These are phyloP conservation scores for Spatulosminthurus flaviceps DNA, from an alignment of 2,888 invertebrate species.

Conservation along the genomic window DNA sequence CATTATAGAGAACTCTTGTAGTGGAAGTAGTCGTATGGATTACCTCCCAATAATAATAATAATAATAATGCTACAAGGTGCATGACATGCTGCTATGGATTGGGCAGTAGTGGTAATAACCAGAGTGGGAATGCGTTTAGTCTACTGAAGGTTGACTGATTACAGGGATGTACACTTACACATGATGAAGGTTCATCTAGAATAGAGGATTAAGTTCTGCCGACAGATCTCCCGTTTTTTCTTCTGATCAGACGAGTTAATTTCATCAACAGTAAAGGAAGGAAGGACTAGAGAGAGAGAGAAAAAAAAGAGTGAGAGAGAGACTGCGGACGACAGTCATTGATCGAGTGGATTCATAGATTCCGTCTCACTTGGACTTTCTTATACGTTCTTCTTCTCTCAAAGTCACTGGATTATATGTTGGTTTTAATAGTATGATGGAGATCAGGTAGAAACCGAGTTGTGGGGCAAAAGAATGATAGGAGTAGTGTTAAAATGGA, in stretches of 20 bases:
- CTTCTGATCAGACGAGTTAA: conserved; percentile 45
- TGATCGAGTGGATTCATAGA: conserved; percentile 45
- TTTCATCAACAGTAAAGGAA: conserved; percentile 14
- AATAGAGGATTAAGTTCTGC: conserved; percentile 23
- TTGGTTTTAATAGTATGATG: not conserved
- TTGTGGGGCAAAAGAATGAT: conserved; percentile 1
- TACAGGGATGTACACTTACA: conserved; percentile 11
- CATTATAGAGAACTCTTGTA: not conserved
- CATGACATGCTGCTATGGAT: not conserved
- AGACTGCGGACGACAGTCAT: conserved; percentile 42
- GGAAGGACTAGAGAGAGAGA: not conserved
- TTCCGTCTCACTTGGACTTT: not conserved
- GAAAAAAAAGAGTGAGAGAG: not conserved
- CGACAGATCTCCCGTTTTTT: conserved; percentile 30
- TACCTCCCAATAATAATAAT: conserved; percentile 12
- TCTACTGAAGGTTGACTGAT: conserved; percentile 44
- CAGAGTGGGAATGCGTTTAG: conserved; percentile 24
- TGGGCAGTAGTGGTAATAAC: not conserved
- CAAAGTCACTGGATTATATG: not conserved
- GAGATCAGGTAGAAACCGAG: conserved; percentile 40
- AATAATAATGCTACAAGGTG: not conserved
- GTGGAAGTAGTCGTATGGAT: not conserved
- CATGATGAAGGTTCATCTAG: not conserved
- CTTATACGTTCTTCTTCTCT: not conserved
- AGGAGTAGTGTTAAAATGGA: not conserved